Percentiles rank a stretch among this genome's conserved stretches.
Evolutionary conservation across 1,140 invertebrate genomes (phyloP).

Genomic region (Acyrthosiphon pisum): DNA sequence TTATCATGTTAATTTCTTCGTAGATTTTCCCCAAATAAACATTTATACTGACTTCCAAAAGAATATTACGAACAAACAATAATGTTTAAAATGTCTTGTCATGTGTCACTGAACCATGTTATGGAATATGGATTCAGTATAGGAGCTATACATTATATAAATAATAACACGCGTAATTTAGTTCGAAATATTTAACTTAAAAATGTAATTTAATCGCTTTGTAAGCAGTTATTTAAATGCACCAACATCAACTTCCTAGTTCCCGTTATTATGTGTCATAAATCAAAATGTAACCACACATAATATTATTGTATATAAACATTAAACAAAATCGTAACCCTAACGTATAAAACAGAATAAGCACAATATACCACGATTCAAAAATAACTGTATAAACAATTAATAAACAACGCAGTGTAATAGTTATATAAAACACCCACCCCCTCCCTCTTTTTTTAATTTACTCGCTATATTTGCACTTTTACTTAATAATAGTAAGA

Average conservation of each 20-base stretch:
- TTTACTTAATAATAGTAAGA: not conserved
- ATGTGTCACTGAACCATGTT: not conserved
- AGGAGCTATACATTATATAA: not conserved
- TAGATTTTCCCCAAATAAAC: not conserved
- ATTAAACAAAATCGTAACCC: not conserved
- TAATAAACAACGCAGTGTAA: not conserved
- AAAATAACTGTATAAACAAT: not conserved
- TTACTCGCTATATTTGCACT: not conserved
- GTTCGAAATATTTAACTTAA: not conserved
- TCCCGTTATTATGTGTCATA: not conserved
- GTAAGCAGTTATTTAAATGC: slow-evolving; percentile 34
- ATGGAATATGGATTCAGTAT: not conserved
- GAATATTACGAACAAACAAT: not conserved
- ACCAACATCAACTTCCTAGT: slow-evolving; percentile 13
- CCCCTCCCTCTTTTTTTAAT: not conserved
- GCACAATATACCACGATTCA: not conserved
- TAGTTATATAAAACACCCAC: not conserved
- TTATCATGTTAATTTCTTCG: not conserved
- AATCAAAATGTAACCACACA: slow-evolving; percentile 12
- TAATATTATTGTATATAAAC: not conserved
- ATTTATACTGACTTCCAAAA: not conserved
- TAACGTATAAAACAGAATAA: not conserved
- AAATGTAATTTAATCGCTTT: not conserved
- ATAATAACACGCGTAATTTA: not conserved
- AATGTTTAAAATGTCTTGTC: not conserved